Conservation (phyloP, 2,113 vertebrate species). For the Tenrec ecaudatus region DNA sequence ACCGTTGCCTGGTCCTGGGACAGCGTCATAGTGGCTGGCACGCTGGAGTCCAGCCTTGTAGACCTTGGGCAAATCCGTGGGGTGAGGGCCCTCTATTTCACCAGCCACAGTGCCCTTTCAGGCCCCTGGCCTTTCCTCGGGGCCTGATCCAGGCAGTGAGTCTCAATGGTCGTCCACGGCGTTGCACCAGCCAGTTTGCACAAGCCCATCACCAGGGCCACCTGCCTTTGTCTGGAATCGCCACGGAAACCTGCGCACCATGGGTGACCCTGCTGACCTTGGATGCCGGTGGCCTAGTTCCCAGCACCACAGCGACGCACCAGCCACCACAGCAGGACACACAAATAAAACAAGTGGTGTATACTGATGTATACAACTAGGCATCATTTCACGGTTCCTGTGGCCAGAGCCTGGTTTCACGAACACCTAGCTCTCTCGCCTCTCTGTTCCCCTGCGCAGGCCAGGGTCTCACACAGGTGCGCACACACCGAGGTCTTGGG, state of each 20-base stretch:
- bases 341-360: background rate
- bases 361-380: accelerated
- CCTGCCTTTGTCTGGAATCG: background rate
- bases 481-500: accelerated
- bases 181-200: background rate
- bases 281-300: background rate
- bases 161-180: background rate
- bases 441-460: background rate
- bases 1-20: no score
- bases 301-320: background rate
- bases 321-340: background rate
- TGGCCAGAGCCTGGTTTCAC: background rate
- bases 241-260: background rate
- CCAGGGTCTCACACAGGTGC: accelerated
- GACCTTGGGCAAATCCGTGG: background rate
- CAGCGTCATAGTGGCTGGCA: no score
- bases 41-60: background rate
- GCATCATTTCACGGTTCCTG: accelerated
- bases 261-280: background rate
- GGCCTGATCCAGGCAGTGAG: background rate
- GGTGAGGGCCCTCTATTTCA: background rate
- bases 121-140: background rate
- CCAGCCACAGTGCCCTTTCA: background rate
- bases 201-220: background rate
- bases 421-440: accelerated